A percentile compares a stretch with the other conserved stretches of the same genome.
These are phyloP conservation scores for Phallusia fumigata DNA, from an alignment of 23 tunicate species.

Conservation along the genomic window DNA sequence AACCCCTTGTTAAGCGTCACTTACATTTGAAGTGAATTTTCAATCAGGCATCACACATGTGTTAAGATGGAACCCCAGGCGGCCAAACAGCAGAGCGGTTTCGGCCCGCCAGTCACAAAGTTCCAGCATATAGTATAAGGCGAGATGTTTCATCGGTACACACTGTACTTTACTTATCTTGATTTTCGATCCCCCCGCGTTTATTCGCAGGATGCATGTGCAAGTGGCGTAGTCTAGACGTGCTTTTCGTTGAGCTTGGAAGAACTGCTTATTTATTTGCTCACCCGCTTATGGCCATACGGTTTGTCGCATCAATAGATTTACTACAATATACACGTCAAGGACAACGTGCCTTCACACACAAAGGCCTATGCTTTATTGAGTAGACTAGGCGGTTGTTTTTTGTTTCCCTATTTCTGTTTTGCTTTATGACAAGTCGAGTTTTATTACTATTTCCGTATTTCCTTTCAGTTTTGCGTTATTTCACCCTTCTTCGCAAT, in stretches of 20 bases:
- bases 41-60: neutral
- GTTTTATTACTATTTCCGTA: conserved; percentile 10
- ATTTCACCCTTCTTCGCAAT: conserved; percentile 12
- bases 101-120: neutral
- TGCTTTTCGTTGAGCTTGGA: neutral
- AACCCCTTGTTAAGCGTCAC: conserved; percentile 68
- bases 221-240: neutral
- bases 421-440: conserved; percentile 12
- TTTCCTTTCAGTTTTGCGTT: neutral
- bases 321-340: neutral
- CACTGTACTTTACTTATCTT: neutral
- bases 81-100: neutral
- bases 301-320: neutral
- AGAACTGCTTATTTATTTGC: conserved; percentile 1
- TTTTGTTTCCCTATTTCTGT: neutral
- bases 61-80: neutral
- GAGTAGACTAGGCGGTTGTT: neutral
- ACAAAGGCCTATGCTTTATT: neutral
- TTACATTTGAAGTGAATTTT: conserved; percentile 25
- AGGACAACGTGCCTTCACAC: neutral
- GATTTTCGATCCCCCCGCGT: neutral
- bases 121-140: neutral
- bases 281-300: neutral
- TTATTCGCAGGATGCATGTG: neutral
- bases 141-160: neutral